Conservation (phyloP, 2,888 invertebrate species). For the Ditylenchus weischeri region DNA sequence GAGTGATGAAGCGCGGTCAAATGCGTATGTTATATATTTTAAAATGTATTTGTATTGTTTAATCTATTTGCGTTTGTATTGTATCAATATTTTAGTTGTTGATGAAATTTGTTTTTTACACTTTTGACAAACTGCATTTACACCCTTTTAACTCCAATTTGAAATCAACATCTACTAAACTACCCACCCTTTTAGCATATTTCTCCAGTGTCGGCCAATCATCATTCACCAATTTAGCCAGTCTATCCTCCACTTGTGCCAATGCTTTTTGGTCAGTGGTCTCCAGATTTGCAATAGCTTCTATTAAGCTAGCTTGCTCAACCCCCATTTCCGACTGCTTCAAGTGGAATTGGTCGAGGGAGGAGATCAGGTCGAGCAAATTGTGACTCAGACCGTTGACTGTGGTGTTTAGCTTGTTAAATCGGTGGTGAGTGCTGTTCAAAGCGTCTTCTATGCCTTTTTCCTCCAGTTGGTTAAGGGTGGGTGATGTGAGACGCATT, state of each 20-base stretch:
- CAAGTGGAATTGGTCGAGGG: conserved; percentile 1
- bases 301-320: conserved; percentile 10
- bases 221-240: conserved; percentile 10
- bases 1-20: no score
- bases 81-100: no score
- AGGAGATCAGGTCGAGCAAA: conserved; percentile 20
- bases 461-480: conserved; percentile 9
- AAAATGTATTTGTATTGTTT: no score
- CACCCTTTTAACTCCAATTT: no score
- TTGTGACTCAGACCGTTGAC: conserved; percentile 23
- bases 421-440: conserved; percentile 5
- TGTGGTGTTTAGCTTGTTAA: conserved; percentile 19
- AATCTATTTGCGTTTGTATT: no score
- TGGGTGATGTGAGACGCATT: conserved; percentile 29
- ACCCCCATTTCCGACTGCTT: conserved; percentile 11
- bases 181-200: conserved; percentile 13
- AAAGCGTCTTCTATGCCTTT: conserved; percentile 11
- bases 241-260: conserved; percentile 13
- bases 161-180: no score
- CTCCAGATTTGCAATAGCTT: conserved; percentile 18
- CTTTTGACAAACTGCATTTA: no score
- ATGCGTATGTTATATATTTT: no score
- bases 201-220: conserved; percentile 20
- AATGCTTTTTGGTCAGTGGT: conserved; percentile 18
- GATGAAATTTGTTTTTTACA: no score